A percentile compares a stretch with the other conserved stretches of the same genome.
Conservation (phyloP, 2,113 vertebrate genomes). For the Oryzias javanicus region DNA sequence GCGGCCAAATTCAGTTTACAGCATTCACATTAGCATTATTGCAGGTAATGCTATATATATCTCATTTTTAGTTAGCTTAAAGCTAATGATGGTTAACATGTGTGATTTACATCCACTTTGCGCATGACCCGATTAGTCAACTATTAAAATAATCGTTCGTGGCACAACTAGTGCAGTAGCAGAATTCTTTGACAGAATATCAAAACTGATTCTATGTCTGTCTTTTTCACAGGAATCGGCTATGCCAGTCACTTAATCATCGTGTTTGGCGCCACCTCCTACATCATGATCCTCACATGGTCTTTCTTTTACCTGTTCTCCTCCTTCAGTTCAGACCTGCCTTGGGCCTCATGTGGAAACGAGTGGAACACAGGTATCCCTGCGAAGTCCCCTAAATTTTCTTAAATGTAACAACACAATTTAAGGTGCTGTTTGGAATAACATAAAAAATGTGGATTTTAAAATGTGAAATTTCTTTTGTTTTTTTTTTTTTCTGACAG, state of each 20-base stretch:
- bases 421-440: no score
- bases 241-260: constrained; percentile 65
- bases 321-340: constrained; percentile 50
- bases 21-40: no score
- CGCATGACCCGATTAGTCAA: no score
- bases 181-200: not conserved
- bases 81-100: no score
- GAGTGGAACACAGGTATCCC: constrained; percentile 63
- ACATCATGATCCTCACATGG: constrained; percentile 56
- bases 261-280: constrained; percentile 53
- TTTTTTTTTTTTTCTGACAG: constrained; percentile 24
- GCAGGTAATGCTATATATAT: no score
- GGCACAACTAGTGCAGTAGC: not conserved
- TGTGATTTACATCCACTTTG: no score
- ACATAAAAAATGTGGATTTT: not conserved
- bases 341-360: constrained; percentile 59
- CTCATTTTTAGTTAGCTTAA: no score
- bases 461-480: not conserved
- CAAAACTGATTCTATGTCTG: not conserved
- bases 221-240: constrained; percentile 47
- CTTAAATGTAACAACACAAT: not conserved
- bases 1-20: no score
- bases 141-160: no score
- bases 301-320: constrained; percentile 62
- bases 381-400: not conserved